These are phyloP conservation scores for Sylvicola fuscatus DNA, from an alignment of 2,888 invertebrate genomes.

Conservation along the genomic window DNA sequence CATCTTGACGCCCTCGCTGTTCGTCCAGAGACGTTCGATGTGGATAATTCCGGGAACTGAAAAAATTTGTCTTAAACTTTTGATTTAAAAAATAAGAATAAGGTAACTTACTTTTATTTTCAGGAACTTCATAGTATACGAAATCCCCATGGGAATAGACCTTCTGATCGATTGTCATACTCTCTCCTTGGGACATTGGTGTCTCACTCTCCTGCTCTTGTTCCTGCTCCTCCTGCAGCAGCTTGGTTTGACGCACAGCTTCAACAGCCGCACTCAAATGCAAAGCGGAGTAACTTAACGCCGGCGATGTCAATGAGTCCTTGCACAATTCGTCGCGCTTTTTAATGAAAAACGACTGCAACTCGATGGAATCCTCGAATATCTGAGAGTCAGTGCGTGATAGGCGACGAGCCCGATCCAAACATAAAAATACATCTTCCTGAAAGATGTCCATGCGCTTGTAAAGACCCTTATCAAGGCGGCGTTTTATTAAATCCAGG, in stretches of 20 bases:
- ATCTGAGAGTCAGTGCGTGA: slow-evolving; percentile 85
- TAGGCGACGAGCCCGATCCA: slow-evolving; percentile 71
- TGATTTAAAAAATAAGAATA: background rate
- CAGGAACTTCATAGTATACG: slow-evolving; percentile 58
- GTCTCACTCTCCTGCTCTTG: slow-evolving; percentile 40
- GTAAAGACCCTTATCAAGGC: slow-evolving; percentile 82
- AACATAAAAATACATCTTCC: slow-evolving; percentile 86
- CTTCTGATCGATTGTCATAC: slow-evolving; percentile 55
- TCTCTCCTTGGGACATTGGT: slow-evolving; percentile 26
- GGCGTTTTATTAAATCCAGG: slow-evolving; percentile 78
- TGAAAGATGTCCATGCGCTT: slow-evolving; percentile 87
- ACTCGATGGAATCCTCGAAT: slow-evolving; percentile 86
- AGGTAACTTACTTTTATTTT: slow-evolving; percentile 16
- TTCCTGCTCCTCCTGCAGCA: slow-evolving; percentile 55
- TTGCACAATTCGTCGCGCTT: slow-evolving; percentile 56
- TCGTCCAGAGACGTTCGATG: slow-evolving; percentile 79
- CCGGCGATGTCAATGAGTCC: slow-evolving; percentile 66
- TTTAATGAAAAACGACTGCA: slow-evolving; percentile 77
- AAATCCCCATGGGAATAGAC: slow-evolving; percentile 72
- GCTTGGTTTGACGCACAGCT: slow-evolving; percentile 51
- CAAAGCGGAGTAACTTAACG: slow-evolving; percentile 56
- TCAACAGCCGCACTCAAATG: slow-evolving; percentile 59
- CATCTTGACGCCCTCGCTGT: slow-evolving; percentile 62
- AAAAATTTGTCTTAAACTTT: slow-evolving; percentile 1
- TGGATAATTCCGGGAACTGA: slow-evolving; percentile 61